These are phyloP conservation scores for Lasioglossum morio DNA, from an alignment of 2,888 invertebrate genomes.

Conservation along the genomic window DNA sequence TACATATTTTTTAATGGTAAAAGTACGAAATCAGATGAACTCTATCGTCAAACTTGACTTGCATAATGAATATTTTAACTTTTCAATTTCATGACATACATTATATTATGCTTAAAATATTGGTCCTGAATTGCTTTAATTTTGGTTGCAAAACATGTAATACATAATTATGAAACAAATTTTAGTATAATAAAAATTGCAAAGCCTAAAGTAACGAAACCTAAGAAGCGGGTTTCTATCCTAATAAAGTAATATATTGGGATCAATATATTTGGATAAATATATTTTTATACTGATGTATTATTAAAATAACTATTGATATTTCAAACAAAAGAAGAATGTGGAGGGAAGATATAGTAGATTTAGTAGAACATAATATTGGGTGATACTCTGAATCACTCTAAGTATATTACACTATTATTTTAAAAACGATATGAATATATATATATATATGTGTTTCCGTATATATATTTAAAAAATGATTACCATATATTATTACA, in stretches of 20 bases:
- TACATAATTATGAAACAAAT: slow-evolving; percentile 16
- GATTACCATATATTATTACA: slow-evolving; percentile 17
- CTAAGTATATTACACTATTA: slow-evolving; percentile 8
- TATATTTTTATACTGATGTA: slow-evolving; percentile 29
- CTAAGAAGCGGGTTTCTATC: not conserved
- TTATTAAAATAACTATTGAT: slow-evolving; percentile 20
- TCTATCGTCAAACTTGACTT: slow-evolving; percentile 28
- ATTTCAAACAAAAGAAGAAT: slow-evolving; percentile 10
- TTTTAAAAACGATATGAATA: slow-evolving; percentile 24
- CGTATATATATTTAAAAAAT: slow-evolving; percentile 16
- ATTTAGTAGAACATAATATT: slow-evolving; percentile 17
- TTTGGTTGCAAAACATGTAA: slow-evolving; percentile 15
- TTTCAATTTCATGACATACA: slow-evolving; percentile 18
- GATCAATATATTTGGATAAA: slow-evolving; percentile 27
- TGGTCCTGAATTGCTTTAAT: slow-evolving; percentile 16
- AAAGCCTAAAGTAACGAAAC: not conserved
- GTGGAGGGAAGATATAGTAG: slow-evolving; percentile 12
- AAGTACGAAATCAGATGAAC: slow-evolving; percentile 8
- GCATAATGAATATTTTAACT: not conserved
- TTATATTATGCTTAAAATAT: slow-evolving; percentile 31
- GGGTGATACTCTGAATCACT: not conserved
- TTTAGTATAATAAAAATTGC: not conserved
- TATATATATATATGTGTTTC: not conserved
- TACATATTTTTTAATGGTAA: slow-evolving; percentile 31
- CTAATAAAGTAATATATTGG: slow-evolving; percentile 29